Evolutionary conservation across 2,797 vertebrate species (phyloP), one percentile per base, ranked within the genome.

Genomic region (Anguilla megastoma): DNA sequence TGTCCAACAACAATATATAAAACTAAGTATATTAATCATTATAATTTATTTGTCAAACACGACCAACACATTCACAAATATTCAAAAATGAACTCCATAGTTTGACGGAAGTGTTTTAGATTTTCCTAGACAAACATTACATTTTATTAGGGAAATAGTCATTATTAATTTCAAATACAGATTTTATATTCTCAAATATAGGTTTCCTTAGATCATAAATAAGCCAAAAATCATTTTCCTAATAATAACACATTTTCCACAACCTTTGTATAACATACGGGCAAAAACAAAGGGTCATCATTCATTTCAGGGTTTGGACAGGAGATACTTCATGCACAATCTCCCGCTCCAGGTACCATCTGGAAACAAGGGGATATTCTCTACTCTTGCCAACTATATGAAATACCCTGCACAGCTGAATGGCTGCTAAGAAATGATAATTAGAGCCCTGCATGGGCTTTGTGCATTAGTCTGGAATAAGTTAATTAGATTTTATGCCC

Each of bases 391-490:
- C 36, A 83, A 56, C 54, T 21, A 60, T n/a, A 18, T 14, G 12
- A 82, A 83, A 83, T 87, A 45, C 56, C 60, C 33, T 58, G 56
- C 7, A 33, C 56, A 56, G 48, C 56, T 58, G n/a, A 85, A 33
- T 36, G 27, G 27, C 27, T 58, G n/a, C 21, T 56, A 58, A 85
- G 14, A 10, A 85, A 85, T 30, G 83, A 41, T 45, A 45, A 41
- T 79, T 79, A 79, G 36, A 18, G 36, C 36, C 74, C 36, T 45
- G 33, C 36, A 18, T 41, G 74, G 30, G 18, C 12, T 33, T 30
- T 74, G 66, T 24, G 63, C n/a, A 66, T 24, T 66, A 66, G 63
- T 41, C 33, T 36, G 12, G 14, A 14, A 14, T 79, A 5, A 18
- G 30, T 41, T 79, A 16, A 36, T 79, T 36, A 33, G 36, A 41